These are phyloP conservation scores for Asteroscopus sphinx DNA, from an alignment of 2,888 invertebrate species.

Conservation along the genomic window DNA sequence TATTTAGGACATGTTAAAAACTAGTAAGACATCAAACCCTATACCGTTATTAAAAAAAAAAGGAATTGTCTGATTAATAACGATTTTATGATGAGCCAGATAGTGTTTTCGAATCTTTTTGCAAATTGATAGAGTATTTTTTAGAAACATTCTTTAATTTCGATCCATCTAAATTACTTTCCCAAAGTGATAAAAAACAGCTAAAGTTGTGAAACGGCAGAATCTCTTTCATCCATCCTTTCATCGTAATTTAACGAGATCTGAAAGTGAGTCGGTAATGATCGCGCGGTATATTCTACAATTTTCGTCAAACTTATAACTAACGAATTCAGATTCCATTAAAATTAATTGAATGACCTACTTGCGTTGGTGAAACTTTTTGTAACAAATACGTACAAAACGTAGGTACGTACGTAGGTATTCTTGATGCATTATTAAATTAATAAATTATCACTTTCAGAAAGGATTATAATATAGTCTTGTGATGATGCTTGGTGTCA, in stretches of 20 bases:
- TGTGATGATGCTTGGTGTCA: too few relatives aligned
- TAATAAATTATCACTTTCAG: too few relatives aligned
- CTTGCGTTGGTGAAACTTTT: slow-evolving; percentile 20
- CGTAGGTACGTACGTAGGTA: too few relatives aligned
- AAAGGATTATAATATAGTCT: too few relatives aligned
- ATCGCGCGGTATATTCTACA: slow-evolving; percentile 36
- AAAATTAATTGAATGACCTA: slow-evolving; percentile 45
- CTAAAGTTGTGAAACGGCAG: slow-evolving; percentile 25
- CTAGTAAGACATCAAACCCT: too few relatives aligned
- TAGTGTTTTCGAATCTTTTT: neutral
- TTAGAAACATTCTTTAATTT: neutral
- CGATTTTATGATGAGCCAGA: too few relatives aligned
- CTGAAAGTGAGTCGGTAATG: slow-evolving; percentile 41
- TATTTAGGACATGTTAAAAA: too few relatives aligned
- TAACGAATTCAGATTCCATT: slow-evolving; percentile 43
- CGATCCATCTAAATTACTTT: neutral
- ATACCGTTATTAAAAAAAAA: too few relatives aligned
- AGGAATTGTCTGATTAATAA: too few relatives aligned
- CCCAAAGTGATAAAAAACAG: slow-evolving; percentile 29
- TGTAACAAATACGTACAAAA: neutral
- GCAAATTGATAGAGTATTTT: neutral
- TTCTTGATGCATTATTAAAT: too few relatives aligned
- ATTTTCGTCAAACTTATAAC: slow-evolving; percentile 43
- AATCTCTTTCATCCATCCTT: slow-evolving; percentile 35
- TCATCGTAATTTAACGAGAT: slow-evolving; percentile 43